Base-by-base conservation (phyloP, 2,797 vertebrate genomes). In the Danio tinwini region DNA sequence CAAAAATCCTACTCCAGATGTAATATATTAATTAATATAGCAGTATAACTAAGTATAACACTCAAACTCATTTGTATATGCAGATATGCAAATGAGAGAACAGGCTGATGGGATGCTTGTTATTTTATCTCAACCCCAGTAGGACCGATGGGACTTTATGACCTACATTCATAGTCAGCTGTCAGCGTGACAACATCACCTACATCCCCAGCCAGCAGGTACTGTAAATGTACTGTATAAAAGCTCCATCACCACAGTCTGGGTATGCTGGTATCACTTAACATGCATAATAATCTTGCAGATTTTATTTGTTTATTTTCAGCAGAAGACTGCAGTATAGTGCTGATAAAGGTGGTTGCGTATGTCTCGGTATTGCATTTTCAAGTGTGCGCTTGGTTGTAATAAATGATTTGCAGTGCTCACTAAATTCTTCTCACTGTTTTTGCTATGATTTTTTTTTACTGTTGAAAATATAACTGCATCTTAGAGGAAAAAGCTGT, bases 201-300 rank as follows among this genome's bases (percentile, higher is more conserved):
- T 99, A 96, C 0, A 96, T 97, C 78, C 94, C 98, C 82, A 98
- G 96, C 92, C 97, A 98, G 68, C 97, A 98, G 96, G 97, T 98
- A 89, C 53, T 81, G 97, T 98, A 89, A 53, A 81, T n/a, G n/a
- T n/a, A n/a, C n/a, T 44, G 49, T n/a, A 70, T 70, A 74, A 80
- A 79, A 61, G 50, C 55, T 78, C 16, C 64, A 61, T 78, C 65
- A 79, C 58, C 73, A 7, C 67, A 76, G 39, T 3, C 10, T 59
- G 58, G 12, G 6, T 79, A 55, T 50, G 45, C 67, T 68, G 29
- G 16, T 81, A 75, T 78, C 21, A 69, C 11, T 6, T 59, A 45
- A 67, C 2, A 67, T 67, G 11, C 44, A 50, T 68, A 77, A 17
- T 58, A 68, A 47, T 69, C 12, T 19, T 52, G n/a, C 16, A 68